A percentile compares a stretch with the other conserved stretches of the same genome.
These are phyloP conservation scores for Orbicella faveolata DNA, from an alignment of 64 coral and sea anemone species.

Conservation along the genomic window DNA sequence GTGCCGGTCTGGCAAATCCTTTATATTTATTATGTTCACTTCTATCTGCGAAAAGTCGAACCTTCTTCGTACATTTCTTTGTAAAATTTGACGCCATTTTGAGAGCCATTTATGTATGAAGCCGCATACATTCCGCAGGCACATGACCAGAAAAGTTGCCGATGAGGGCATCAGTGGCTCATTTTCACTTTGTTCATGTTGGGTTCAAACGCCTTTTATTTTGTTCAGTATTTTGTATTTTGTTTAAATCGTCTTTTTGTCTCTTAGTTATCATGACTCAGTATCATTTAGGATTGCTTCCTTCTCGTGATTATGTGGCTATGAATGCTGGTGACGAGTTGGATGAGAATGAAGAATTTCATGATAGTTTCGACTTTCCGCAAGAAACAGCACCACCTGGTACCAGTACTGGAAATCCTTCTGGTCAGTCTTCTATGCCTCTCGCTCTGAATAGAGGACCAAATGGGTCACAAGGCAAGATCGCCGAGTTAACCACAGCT, in stretches of 20 bases:
- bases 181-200: no score
- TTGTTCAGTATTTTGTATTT: no score
- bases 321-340: neutral
- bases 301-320: neutral
- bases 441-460: neutral
- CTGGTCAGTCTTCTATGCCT: neutral
- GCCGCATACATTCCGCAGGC: no score
- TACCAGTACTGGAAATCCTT: neutral
- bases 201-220: no score
- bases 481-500: neutral
- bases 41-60: neutral
- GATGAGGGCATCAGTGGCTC: no score
- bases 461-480: neutral
- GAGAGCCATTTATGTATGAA: neutral
- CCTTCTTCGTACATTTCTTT: neutral
- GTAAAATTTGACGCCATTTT: neutral
- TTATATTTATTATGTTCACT: no score
- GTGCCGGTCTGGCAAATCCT: no score
- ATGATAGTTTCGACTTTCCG: neutral
- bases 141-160: no score
- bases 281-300: neutral
- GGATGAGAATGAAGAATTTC: neutral
- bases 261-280: no score
- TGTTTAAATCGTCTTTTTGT: no score
- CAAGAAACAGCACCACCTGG: neutral